Percentiles rank a stretch among this genome's conserved stretches.
Evolutionary conservation across 2,888 invertebrate species (phyloP).

Genomic region (Linnaemya tessellans): DNA sequence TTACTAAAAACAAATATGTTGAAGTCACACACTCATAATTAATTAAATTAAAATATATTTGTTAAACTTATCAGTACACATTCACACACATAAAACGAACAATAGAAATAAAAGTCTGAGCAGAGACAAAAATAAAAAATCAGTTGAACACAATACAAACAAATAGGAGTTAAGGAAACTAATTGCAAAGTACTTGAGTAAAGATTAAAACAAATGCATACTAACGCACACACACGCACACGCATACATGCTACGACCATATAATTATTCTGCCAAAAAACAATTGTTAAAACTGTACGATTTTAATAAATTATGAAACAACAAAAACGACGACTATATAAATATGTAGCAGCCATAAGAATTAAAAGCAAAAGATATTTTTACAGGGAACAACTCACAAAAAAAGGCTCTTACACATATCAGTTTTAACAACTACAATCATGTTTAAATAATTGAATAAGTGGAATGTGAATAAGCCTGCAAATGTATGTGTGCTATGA

Average conservation of each 20-base stretch:
- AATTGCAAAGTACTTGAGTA: constrained; percentile 82
- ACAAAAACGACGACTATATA: constrained; percentile 31
- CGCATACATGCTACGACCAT: constrained; percentile 30
- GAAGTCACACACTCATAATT: constrained; percentile 62
- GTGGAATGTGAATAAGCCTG: constrained; percentile 54
- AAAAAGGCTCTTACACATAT: constrained; percentile 10
- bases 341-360: constrained; percentile 44
- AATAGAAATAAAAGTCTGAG: not conserved
- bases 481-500: constrained; percentile 19
- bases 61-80: constrained; percentile 6
- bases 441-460: constrained; percentile 69
- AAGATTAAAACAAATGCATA: constrained; percentile 74
- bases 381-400: not conserved
- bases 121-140: constrained; percentile 28
- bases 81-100: constrained; percentile 15
- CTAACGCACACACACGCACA: not conserved
- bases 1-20: constrained; percentile 32
- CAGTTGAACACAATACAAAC: constrained; percentile 47
- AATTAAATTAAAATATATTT: constrained; percentile 52
- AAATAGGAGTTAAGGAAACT: constrained; percentile 80
- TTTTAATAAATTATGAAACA: constrained; percentile 80
- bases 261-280: constrained; percentile 45
- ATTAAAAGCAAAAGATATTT: constrained; percentile 44
- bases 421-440: constrained; percentile 50
- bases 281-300: constrained; percentile 50